Evolutionary conservation across 2,888 invertebrate genomes (phyloP).

Genomic region (Artemia sinica): DNA sequence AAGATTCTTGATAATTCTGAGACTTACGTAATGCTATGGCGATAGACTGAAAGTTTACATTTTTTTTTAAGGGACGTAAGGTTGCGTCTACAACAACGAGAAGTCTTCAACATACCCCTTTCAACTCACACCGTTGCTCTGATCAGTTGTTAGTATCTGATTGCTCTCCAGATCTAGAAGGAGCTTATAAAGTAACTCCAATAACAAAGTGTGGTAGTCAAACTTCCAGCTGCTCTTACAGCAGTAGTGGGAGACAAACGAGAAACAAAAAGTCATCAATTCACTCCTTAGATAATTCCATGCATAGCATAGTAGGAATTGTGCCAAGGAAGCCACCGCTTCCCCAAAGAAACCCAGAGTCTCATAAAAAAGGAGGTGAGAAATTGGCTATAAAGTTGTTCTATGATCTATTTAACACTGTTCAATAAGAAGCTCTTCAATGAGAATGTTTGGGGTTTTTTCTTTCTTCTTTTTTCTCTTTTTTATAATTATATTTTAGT

Average conservation of each 20-base stretch:
- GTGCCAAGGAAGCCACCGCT: constrained; percentile 7
- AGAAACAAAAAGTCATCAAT: not conserved
- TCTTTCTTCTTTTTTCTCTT: too few relatives aligned
- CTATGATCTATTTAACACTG: too few relatives aligned
- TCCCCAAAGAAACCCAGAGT: not conserved
- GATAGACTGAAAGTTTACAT: too few relatives aligned
- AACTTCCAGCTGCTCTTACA: not conserved
- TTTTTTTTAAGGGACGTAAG: too few relatives aligned
- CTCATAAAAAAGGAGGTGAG: not conserved
- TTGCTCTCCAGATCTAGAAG: not conserved
- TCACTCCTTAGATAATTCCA: not conserved
- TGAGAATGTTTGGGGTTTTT: too few relatives aligned
- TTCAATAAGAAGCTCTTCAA: too few relatives aligned
- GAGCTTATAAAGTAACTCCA: constrained; percentile 6
- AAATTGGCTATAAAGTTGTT: too few relatives aligned
- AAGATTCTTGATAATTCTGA: too few relatives aligned
- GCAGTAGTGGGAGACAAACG: not conserved
- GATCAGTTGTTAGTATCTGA: not conserved
- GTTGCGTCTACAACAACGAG: not conserved
- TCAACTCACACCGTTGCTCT: not conserved
- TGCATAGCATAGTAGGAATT: constrained; percentile 7
- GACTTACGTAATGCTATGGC: too few relatives aligned
- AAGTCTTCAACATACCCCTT: constrained; percentile 10
- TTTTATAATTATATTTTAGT: too few relatives aligned
- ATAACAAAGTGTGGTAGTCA: constrained; percentile 3